Percentiles rank a stretch among this genome's conserved stretches.
These are phyloP conservation scores for Corythornis vintsioides DNA, from an alignment of 2,113 vertebrate genomes.

Conservation along the genomic window DNA sequence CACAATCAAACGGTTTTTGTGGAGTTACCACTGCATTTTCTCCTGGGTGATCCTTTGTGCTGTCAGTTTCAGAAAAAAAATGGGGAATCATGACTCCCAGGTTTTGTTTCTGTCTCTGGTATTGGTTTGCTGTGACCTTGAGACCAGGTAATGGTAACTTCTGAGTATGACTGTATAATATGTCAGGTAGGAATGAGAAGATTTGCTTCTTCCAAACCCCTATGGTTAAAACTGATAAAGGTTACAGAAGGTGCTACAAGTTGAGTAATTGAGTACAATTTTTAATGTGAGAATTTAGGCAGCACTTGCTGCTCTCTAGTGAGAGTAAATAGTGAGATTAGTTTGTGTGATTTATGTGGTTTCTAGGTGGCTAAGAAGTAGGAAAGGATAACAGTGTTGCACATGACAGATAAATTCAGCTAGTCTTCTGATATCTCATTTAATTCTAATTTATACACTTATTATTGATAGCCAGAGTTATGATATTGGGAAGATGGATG, in stretches of 20 bases:
- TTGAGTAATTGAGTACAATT: neutral
- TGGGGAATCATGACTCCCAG: neutral
- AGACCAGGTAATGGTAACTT: neutral
- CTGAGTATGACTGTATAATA: neutral
- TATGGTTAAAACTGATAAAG: neutral
- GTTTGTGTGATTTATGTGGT: neutral
- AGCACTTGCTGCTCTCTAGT: neutral
- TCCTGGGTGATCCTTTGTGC: neutral
- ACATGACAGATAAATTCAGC: neutral
- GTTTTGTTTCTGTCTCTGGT: neutral
- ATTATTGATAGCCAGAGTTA: constrained; percentile 86
- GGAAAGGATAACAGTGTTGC: neutral
- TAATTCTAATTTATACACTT: constrained; percentile 28
- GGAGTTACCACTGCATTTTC: neutral
- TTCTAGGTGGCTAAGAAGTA: neutral
- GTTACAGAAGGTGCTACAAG: neutral
- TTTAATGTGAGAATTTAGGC: neutral
- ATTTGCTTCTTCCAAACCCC: neutral
- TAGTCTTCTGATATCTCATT: neutral
- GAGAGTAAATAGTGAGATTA: neutral
- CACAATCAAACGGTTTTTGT: neutral
- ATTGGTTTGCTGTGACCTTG: neutral
- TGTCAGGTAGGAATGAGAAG: neutral
- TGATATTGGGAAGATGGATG: constrained; percentile 85
- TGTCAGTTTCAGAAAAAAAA: neutral